A percentile compares a stretch with the other conserved stretches of the same genome.
Evolutionary conservation across 2,888 invertebrate species (phyloP).

Genomic region (Erannis defoliaria): DNA sequence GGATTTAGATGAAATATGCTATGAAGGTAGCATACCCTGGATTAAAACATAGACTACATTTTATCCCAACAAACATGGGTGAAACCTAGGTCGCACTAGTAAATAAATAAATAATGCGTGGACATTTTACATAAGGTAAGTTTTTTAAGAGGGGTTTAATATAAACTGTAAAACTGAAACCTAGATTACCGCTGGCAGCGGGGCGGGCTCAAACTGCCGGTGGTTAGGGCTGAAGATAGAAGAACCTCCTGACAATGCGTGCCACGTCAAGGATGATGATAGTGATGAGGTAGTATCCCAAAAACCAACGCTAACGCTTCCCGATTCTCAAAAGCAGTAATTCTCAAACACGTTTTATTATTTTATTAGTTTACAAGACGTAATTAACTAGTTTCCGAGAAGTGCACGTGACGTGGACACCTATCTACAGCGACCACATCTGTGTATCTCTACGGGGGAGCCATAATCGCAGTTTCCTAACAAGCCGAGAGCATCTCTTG

Average conservation of each 20-base stretch:
- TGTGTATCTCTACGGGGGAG: not conserved
- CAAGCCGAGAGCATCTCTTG: not conserved
- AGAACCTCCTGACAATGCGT: too few species aligned
- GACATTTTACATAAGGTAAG: too few species aligned
- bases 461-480: not conserved
- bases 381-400: constrained; percentile 80
- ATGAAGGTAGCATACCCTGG: too few species aligned
- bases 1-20: too few species aligned
- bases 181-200: too few species aligned
- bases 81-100: not conserved
- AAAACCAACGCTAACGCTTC: not conserved
- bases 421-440: not conserved
- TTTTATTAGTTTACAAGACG: constrained; percentile 79
- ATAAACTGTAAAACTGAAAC: too few species aligned
- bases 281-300: not conserved
- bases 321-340: constrained; percentile 19
- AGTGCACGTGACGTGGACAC: constrained; percentile 60
- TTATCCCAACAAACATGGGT: not conserved
- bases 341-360: constrained; percentile 49
- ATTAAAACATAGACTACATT: not conserved
- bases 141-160: too few species aligned
- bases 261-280: too few species aligned
- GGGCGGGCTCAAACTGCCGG: too few species aligned
- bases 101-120: too few species aligned
- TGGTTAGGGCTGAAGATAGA: too few species aligned